phyloP scores from a whole-genome alignment of 2,113 vertebrate species.

The Malurus cyaneus region DNA sequence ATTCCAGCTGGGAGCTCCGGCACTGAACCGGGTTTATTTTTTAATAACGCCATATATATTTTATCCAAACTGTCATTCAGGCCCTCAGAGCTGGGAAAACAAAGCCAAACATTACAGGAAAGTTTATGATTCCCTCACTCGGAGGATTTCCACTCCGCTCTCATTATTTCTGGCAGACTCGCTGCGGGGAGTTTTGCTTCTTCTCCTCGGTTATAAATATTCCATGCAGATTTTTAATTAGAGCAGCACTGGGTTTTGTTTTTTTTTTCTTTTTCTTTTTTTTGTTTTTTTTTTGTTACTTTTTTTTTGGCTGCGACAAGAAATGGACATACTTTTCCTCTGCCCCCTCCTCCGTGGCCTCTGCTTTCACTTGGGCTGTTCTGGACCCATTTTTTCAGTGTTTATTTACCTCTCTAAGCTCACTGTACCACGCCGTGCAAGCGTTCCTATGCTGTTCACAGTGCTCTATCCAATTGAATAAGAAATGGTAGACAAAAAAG shows the following conservation, averaged over 20 bases:
- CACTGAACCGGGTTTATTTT: background rate
- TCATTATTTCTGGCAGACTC: slow-evolving; percentile 43
- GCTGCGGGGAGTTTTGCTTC: slow-evolving; percentile 4
- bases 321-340: background rate
- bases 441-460: too few species aligned
- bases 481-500: too few species aligned
- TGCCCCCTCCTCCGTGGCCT: too few species aligned
- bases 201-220: slow-evolving; percentile 60
- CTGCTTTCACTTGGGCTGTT: too few species aligned
- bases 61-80: background rate
- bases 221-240: slow-evolving; percentile 66
- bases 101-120: slow-evolving; percentile 6
- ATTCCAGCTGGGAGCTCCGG: background rate
- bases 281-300: background rate
- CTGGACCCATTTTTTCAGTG: too few species aligned
- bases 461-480: too few species aligned
- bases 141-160: background rate
- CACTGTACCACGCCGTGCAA: too few species aligned
- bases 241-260: background rate
- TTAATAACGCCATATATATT: slow-evolving; percentile 20
- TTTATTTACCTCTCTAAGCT: too few species aligned
- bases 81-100: slow-evolving; percentile 4
- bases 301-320: slow-evolving; percentile 42
- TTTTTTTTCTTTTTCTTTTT: background rate
- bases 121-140: slow-evolving; percentile 17